A percentile compares a stretch with the other conserved stretches of the same genome.
These are phyloP conservation scores for Phaethon lepturus DNA, from an alignment of 2,113 vertebrate genomes.

Conservation along the genomic window DNA sequence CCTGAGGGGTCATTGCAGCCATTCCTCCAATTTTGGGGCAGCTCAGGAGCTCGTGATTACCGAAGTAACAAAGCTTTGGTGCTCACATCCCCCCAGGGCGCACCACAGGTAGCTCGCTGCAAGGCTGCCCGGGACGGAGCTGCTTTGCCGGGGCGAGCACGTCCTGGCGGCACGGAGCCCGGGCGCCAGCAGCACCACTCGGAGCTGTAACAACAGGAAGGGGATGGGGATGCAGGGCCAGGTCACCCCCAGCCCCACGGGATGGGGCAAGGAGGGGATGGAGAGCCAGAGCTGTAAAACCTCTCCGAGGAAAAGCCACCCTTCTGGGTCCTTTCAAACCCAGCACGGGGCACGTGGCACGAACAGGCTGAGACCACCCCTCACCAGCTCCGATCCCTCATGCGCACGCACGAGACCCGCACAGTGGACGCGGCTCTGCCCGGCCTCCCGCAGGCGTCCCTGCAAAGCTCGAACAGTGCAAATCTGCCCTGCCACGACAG, in stretches of 20 bases:
- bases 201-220: not conserved
- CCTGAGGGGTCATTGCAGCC: not conserved
- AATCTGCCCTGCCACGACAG: not conserved
- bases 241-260: fast-evolving
- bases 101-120: not conserved
- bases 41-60: not conserved
- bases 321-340: not conserved
- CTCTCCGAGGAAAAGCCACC: not conserved
- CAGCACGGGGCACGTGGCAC: fast-evolving
- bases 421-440: fast-evolving
- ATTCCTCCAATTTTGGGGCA: not conserved
- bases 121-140: not conserved
- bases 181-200: fast-evolving
- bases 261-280: fast-evolving
- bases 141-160: not conserved
- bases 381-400: fast-evolving
- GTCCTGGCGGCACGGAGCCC: not conserved
- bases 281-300: not conserved
- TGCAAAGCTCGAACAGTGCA: not conserved
- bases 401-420: fast-evolving
- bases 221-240: fast-evolving
- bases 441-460: not conserved
- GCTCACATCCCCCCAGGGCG: not conserved
- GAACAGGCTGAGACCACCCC: not conserved
- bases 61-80: not conserved